Percentiles rank a stretch among this genome's conserved stretches.
These are phyloP conservation scores for Vanessa tameamea DNA, from an alignment of 1,140 invertebrate genomes.

Conservation along the genomic window DNA sequence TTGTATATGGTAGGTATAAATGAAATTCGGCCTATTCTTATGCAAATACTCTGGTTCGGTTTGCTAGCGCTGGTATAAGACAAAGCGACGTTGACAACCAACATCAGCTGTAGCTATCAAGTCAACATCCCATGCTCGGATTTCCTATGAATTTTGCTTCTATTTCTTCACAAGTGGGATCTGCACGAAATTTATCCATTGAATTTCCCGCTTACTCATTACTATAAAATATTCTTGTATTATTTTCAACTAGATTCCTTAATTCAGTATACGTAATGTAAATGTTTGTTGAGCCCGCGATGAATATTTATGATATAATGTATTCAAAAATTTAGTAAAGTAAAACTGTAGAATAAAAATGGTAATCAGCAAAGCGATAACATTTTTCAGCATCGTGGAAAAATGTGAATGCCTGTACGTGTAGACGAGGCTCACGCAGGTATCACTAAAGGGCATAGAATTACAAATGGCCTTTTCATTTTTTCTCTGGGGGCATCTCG, in stretches of 20 bases:
- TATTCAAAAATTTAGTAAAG: constrained; percentile 17
- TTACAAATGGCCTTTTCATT: constrained; percentile 75
- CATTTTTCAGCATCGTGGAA: constrained; percentile 32
- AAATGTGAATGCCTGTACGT: constrained; percentile 32
- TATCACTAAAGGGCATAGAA: constrained; percentile 71
- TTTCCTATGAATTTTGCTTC: constrained; percentile 49
- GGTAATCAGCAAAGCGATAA: constrained; percentile 41
- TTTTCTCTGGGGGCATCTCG: constrained; percentile 72
- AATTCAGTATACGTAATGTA: constrained; percentile 8
- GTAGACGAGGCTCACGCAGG: constrained; percentile 45
- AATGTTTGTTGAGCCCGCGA: constrained; percentile 2
- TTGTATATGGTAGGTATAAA: constrained; percentile 49
- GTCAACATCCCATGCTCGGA: constrained; percentile 52
- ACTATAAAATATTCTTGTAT: constrained; percentile 3
- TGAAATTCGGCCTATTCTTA: constrained; percentile 73
- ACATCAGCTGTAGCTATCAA: constrained; percentile 65
- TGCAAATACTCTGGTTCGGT: constrained; percentile 73
- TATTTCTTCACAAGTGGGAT: constrained; percentile 29
- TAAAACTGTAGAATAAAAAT: constrained; percentile 37
- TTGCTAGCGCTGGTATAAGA: constrained; percentile 68
- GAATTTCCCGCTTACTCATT: background rate
- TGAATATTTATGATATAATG: constrained; percentile 22
- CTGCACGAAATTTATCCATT: constrained; percentile 2
- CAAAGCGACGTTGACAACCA: constrained; percentile 73
- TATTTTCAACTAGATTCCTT: constrained; percentile 17